Conservation (phyloP, 2,888 invertebrate genomes). For the Pseudococcus jackbeardsleyi region DNA sequence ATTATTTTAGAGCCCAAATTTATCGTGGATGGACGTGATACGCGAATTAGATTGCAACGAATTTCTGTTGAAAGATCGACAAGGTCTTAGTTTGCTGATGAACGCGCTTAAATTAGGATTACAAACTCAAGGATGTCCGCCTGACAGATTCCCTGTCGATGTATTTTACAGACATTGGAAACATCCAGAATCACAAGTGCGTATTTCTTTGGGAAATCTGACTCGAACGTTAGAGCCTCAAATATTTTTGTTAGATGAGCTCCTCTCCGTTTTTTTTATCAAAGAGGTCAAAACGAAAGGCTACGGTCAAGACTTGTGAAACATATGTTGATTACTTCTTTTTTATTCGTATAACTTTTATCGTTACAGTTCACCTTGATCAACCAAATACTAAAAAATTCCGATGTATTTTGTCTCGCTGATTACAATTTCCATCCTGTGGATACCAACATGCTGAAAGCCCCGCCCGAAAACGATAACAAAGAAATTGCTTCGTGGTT, state of each 20-base stretch:
- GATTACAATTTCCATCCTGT: slow-evolving; percentile 92
- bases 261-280: too few species aligned
- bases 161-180: slow-evolving; percentile 93
- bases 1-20: slow-evolving; percentile 74
- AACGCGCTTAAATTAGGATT: slow-evolving; percentile 86
- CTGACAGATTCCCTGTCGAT: slow-evolving; percentile 86
- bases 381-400: slow-evolving; percentile 86
- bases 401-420: slow-evolving; percentile 94
- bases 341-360: neutral
- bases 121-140: slow-evolving; percentile 80
- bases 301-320: neutral
- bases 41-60: slow-evolving; percentile 91
- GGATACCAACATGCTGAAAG: slow-evolving; percentile 87
- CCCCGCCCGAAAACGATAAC: slow-evolving; percentile 92
- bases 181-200: slow-evolving; percentile 86
- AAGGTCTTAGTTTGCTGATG: slow-evolving; percentile 85
- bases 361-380: slow-evolving; percentile 82
- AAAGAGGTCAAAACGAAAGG: too few species aligned
- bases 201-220: slow-evolving; percentile 52
- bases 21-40: slow-evolving; percentile 95
- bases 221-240: neutral
- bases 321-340: neutral
- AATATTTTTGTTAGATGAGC: neutral
- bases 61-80: slow-evolving; percentile 88
- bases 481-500: slow-evolving; percentile 93